A percentile compares a stretch with the other conserved stretches of the same genome.
Conservation (phyloP, 1,140 invertebrate species). For the Bombus cullumanus region DNA sequence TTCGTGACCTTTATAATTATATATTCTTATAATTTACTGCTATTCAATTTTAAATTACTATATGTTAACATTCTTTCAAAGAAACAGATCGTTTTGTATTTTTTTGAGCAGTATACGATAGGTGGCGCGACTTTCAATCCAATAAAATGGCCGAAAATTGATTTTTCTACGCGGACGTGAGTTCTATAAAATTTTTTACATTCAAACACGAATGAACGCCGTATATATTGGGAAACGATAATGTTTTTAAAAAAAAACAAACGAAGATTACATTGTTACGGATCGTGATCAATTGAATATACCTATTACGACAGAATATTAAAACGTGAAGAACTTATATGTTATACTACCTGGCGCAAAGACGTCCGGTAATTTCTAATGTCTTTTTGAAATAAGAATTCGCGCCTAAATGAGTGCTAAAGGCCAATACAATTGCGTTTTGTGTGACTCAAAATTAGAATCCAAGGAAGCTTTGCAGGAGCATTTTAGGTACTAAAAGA, state of each 20-base stretch:
- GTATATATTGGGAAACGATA: neutral
- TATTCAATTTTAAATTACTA: neutral
- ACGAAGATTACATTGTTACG: neutral
- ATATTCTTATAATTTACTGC: neutral
- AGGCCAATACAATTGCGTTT: constrained; percentile 78
- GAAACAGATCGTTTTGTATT: constrained; percentile 1
- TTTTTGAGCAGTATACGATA: constrained; percentile 48
- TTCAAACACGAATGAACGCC: neutral
- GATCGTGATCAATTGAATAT: neutral
- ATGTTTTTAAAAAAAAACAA: neutral
- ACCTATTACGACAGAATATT: neutral
- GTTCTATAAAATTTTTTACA: constrained; percentile 20
- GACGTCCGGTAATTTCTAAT: constrained; percentile 57
- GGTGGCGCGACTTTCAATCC: constrained; percentile 72
- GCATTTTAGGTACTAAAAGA: constrained; percentile 81
- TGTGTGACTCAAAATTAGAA: constrained; percentile 80
- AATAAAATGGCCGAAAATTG: constrained; percentile 72
- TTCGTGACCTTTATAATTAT: neutral
- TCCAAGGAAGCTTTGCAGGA: constrained; percentile 82
- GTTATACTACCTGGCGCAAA: constrained; percentile 55
- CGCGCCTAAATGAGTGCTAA: constrained; percentile 68
- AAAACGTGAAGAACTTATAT: constrained; percentile 26
- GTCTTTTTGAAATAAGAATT: constrained; percentile 49
- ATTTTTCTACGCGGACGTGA: constrained; percentile 60
- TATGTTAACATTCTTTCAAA: neutral